Percentiles rank a stretch among this genome's conserved stretches.
These are phyloP conservation scores for Drosophila algonquin DNA, from an alignment of 2,888 invertebrate genomes.

Conservation along the genomic window DNA sequence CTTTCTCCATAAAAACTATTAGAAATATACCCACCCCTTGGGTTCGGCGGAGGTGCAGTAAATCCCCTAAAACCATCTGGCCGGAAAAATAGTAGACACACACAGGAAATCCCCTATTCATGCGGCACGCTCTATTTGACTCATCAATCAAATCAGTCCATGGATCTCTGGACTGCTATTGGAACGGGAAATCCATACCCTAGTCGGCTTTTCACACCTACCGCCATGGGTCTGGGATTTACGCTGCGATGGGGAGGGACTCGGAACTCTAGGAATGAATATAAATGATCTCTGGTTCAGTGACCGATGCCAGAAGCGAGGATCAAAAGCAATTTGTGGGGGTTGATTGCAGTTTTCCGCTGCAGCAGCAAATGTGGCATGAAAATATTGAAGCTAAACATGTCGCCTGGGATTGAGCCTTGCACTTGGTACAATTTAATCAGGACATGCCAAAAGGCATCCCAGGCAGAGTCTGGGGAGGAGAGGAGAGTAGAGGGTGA, in stretches of 20 bases:
- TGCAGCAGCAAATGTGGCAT: constrained; percentile 40
- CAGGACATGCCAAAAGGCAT: constrained; percentile 51
- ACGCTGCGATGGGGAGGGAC: constrained; percentile 13
- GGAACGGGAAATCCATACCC: constrained; percentile 46
- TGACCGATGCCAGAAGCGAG: constrained; percentile 49
- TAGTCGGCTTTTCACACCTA: constrained; percentile 64
- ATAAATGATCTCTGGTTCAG: constrained; percentile 65
- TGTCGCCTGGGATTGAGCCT: constrained; percentile 28
- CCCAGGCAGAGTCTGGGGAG: not conserved
- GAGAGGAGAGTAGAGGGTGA: not conserved
- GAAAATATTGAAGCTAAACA: constrained; percentile 53
- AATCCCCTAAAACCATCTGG: constrained; percentile 39
- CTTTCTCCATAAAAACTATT: constrained; percentile 60
- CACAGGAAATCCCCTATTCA: constrained; percentile 60
- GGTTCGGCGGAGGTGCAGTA: not conserved
- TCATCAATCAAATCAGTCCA: constrained; percentile 63
- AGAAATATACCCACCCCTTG: constrained; percentile 20
- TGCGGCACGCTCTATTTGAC: constrained; percentile 71
- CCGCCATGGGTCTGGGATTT: constrained; percentile 6
- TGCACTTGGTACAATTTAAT: constrained; percentile 73
- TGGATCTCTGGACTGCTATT: constrained; percentile 18
- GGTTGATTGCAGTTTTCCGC: not conserved
- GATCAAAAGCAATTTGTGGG: constrained; percentile 48
- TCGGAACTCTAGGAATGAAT: constrained; percentile 49
- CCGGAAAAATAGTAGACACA: constrained; percentile 2